Percentiles rank a stretch among this genome's conserved stretches.
Conservation (phyloP, 2,113 vertebrate species). For the Periophthalmodon schlosseri region DNA sequence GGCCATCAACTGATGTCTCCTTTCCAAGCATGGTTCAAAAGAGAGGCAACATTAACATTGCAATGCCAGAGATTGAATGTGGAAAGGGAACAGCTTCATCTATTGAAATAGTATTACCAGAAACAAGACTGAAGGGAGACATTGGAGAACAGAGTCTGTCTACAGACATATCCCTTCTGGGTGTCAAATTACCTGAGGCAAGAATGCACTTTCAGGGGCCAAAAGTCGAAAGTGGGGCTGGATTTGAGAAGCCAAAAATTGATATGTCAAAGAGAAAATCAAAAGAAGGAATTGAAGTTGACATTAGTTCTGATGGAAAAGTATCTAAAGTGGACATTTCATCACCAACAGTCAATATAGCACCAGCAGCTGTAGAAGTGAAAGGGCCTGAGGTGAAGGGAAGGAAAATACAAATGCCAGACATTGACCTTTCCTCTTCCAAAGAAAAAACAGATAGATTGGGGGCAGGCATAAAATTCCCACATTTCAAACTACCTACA, state of each 20-base stretch:
- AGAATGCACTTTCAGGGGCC: slow-evolving; percentile 21
- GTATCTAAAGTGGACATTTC: slow-evolving; percentile 41
- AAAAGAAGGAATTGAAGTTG: slow-evolving; percentile 19
- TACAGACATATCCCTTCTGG: slow-evolving; percentile 57
- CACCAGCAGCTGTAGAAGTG: slow-evolving; percentile 9
- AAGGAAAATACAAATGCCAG: slow-evolving; percentile 42
- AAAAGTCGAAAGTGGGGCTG: slow-evolving; percentile 36
- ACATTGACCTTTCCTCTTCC: slow-evolving; percentile 46
- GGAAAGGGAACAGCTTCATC: slow-evolving; percentile 46
- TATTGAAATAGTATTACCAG: slow-evolving; percentile 61
- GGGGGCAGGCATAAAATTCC: slow-evolving; percentile 63
- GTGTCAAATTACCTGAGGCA: slow-evolving; percentile 33
- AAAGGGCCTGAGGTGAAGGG: slow-evolving; percentile 37
- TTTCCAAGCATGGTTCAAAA: slow-evolving; percentile 49
- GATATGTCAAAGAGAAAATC: slow-evolving; percentile 48
- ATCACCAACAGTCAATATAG: slow-evolving; percentile 40
- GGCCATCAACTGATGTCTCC: slow-evolving; percentile 62
- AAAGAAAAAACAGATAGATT: slow-evolving; percentile 18
- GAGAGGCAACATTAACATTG: slow-evolving; percentile 30
- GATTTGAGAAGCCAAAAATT: slow-evolving; percentile 12
- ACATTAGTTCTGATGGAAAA: slow-evolving; percentile 31
- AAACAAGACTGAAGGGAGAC: slow-evolving; percentile 46
- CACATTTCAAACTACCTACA: slow-evolving; percentile 74
- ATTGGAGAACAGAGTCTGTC: slow-evolving; percentile 31
- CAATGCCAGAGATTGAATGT: slow-evolving; percentile 25